Conservation (phyloP, 1,140 invertebrate genomes). For the Phortica variegata region DNA sequence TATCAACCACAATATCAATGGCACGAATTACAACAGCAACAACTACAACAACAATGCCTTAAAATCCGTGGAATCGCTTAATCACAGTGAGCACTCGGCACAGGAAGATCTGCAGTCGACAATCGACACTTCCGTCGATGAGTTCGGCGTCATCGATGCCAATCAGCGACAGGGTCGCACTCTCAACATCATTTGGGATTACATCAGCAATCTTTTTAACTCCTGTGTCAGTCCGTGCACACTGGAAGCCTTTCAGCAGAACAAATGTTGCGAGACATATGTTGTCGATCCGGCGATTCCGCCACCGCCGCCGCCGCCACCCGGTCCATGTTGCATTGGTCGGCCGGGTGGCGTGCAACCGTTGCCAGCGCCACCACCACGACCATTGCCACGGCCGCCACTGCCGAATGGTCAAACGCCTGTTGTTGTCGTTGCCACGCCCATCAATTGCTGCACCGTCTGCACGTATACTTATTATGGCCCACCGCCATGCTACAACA, state of each 20-base stretch:
- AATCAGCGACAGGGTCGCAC: conserved; percentile 41
- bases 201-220: conserved; percentile 28
- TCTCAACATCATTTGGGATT: conserved; percentile 36
- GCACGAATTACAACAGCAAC: conserved; percentile 7
- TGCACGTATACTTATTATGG: conserved; percentile 46
- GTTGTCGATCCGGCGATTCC: conserved; percentile 19
- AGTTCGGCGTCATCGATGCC: conserved; percentile 28
- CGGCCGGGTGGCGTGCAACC: no score
- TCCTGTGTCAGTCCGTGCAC: conserved; percentile 42
- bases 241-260: conserved; percentile 35
- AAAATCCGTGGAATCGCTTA: conserved; percentile 20
- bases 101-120: conserved; percentile 26
- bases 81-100: conserved; percentile 21
- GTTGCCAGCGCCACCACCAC: conserved; percentile 12
- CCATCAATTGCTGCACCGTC: conserved; percentile 39
- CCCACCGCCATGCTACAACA: conserved; percentile 41
- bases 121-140: conserved; percentile 25
- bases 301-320: conserved; percentile 10
- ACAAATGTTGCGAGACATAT: conserved; percentile 39
- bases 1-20: conserved; percentile 8
- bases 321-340: neutral
- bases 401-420: conserved; percentile 20
- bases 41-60: conserved; percentile 14
- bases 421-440: conserved; percentile 33
- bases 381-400: conserved; percentile 15